phyloP scores from a whole-genome alignment of 2,888 invertebrate genomes.

The Anarsia innoxiella region DNA sequence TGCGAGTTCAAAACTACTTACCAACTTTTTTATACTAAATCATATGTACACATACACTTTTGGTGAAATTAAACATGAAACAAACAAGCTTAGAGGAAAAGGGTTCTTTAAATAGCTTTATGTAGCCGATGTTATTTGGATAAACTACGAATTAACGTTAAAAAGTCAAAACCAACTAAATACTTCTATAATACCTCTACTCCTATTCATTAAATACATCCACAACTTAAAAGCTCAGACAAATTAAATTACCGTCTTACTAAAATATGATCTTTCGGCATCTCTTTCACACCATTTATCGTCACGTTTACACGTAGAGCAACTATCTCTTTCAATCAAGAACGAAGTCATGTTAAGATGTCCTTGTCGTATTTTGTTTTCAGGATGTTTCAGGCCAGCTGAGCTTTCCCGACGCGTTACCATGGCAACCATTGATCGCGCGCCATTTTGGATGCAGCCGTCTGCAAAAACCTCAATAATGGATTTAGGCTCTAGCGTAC shows the following conservation, averaged over 20 bases:
- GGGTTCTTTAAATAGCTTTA: too few species aligned
- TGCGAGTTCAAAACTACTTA: too few species aligned
- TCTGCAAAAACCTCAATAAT: constrained; percentile 45
- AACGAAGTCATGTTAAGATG: constrained; percentile 19
- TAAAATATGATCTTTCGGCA: constrained; percentile 25
- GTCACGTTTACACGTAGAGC: constrained; percentile 9
- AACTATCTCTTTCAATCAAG: constrained; percentile 26
- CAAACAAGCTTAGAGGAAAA: too few species aligned
- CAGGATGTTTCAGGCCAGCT: constrained; percentile 44
- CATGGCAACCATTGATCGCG: constrained; percentile 67
- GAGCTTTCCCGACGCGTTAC: constrained; percentile 56
- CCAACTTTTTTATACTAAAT: too few species aligned
- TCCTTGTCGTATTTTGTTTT: constrained; percentile 42
- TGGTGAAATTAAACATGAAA: too few species aligned
- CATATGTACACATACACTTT: too few species aligned
- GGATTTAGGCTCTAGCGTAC: constrained; percentile 19
- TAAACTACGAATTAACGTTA: too few species aligned
- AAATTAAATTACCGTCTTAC: constrained; percentile 13
- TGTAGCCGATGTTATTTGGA: too few species aligned
- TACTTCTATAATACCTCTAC: too few species aligned
- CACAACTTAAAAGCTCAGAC: too few species aligned
- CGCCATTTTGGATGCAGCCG: constrained; percentile 67
- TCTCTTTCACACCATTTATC: constrained; percentile 24
- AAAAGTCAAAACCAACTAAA: too few species aligned
- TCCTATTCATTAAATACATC: too few species aligned